Percentiles rank a stretch among this genome's conserved stretches.
phyloP scores from a whole-genome alignment of 2,888 invertebrate species.

The Venusia cambrica region DNA sequence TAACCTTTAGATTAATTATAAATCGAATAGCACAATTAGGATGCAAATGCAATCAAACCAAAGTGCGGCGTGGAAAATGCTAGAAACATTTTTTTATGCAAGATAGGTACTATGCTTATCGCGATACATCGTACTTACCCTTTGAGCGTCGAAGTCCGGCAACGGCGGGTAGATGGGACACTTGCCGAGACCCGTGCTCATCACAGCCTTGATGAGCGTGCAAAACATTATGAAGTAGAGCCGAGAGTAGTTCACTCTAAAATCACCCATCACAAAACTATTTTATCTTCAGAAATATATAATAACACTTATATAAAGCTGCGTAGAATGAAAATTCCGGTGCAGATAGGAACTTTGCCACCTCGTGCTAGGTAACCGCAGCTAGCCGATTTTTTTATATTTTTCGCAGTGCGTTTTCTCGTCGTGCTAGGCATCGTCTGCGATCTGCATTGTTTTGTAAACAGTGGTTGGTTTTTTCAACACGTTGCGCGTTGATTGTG shows the following conservation, averaged over 20 bases:
- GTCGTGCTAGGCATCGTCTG: constrained; percentile 11
- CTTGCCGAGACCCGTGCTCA: constrained; percentile 81
- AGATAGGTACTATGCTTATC: no score
- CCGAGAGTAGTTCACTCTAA: constrained; percentile 44
- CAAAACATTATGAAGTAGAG: constrained; percentile 48
- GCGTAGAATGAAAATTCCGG: constrained; percentile 8
- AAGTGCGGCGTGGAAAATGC: constrained; percentile 7
- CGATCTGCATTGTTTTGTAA: constrained; percentile 33
- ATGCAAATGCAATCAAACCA: no score
- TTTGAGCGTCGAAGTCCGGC: constrained; percentile 83
- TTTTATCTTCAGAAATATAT: no score
- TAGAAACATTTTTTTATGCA: constrained; percentile 12
- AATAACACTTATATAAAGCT: no score
- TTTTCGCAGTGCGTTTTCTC: constrained; percentile 6
- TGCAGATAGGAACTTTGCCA: constrained; percentile 22
- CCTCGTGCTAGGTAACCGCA: constrained; percentile 7
- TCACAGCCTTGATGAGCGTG: constrained; percentile 43
- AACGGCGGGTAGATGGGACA: constrained; percentile 85
- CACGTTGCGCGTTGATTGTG: constrained; percentile 21
- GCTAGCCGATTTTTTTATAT: background rate
- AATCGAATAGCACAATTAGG: no score
- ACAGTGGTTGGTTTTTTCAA: constrained; percentile 25
- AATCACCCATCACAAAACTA: constrained; percentile 57
- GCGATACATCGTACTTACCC: constrained; percentile 76
- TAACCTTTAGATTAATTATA: no score